Conservation (phyloP, 2,797 vertebrate species). For the Xenops minutus region DNA sequence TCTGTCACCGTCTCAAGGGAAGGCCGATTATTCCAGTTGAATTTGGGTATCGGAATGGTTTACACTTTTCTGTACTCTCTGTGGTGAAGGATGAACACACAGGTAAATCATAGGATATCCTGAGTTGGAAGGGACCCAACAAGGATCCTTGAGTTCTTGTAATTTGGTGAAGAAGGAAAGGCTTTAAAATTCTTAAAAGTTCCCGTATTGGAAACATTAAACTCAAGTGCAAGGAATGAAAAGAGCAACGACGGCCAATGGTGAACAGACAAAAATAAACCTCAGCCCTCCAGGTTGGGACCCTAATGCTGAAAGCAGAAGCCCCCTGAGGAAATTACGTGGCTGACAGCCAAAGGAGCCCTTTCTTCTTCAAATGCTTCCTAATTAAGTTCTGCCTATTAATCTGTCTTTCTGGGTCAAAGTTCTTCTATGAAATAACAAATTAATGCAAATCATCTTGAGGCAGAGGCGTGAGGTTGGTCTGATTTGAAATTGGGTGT, state of each 20-base stretch:
- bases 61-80: background rate
- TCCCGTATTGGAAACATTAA: background rate
- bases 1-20: background rate
- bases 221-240: background rate
- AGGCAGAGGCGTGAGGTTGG: background rate
- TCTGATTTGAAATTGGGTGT: background rate
- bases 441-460: background rate
- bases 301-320: background rate
- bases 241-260: background rate
- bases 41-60: background rate
- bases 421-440: conserved; percentile 36
- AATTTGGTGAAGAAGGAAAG: background rate
- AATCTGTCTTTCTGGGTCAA: conserved; percentile 4
- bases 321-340: conserved; percentile 8
- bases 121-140: accelerated
- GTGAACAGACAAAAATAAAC: background rate
- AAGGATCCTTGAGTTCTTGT: background rate
- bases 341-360: conserved; percentile 50
- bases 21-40: background rate
- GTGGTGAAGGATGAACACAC: background rate
- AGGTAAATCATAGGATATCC: background rate
- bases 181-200: background rate
- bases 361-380: conserved; percentile 28
- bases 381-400: conserved; percentile 64
- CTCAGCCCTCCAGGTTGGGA: background rate